Percentiles rank a stretch among this genome's conserved stretches.
These are phyloP conservation scores for Eptatretus burgeri DNA, from an alignment of 2,113 vertebrate genomes.

Conservation along the genomic window DNA sequence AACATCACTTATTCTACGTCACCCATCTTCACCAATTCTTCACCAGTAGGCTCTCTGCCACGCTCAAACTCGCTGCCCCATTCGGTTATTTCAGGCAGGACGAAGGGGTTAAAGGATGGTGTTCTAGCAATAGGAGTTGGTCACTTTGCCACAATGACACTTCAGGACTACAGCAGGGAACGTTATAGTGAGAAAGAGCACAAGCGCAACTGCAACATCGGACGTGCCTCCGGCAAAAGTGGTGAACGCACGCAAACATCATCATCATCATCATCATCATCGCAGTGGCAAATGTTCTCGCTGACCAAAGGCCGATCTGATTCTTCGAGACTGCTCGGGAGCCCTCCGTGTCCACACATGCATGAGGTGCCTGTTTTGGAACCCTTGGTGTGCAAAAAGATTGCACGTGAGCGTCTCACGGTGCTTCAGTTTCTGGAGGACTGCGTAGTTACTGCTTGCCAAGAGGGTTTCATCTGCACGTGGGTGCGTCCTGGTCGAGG, in stretches of 20 bases:
- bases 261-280: constrained; percentile 38
- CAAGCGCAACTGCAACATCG: constrained; percentile 53
- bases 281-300: no score
- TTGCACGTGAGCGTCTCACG: constrained; percentile 48
- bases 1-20: constrained; percentile 23
- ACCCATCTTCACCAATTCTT: constrained; percentile 11
- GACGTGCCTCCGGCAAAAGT: constrained; percentile 39
- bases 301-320: constrained; percentile 11
- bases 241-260: constrained; percentile 25
- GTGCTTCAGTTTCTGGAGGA: constrained; percentile 72
- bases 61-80: constrained; percentile 67
- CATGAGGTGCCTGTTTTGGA: constrained; percentile 57
- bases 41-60: constrained; percentile 37
- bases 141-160: constrained; percentile 38
- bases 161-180: constrained; percentile 24
- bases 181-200: constrained; percentile 28
- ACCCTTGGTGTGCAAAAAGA: constrained; percentile 67
- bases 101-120: constrained; percentile 14
- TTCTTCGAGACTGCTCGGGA: constrained; percentile 19
- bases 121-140: constrained; percentile 14
- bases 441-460: constrained; percentile 64
- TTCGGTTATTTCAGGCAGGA: constrained; percentile 23
- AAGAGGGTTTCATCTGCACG: constrained; percentile 59
- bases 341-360: constrained; percentile 49
- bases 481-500: constrained; percentile 51